Evolutionary conservation across 1,140 invertebrate genomes (phyloP).

Genomic region (Cataglyphis hispanica): DNA sequence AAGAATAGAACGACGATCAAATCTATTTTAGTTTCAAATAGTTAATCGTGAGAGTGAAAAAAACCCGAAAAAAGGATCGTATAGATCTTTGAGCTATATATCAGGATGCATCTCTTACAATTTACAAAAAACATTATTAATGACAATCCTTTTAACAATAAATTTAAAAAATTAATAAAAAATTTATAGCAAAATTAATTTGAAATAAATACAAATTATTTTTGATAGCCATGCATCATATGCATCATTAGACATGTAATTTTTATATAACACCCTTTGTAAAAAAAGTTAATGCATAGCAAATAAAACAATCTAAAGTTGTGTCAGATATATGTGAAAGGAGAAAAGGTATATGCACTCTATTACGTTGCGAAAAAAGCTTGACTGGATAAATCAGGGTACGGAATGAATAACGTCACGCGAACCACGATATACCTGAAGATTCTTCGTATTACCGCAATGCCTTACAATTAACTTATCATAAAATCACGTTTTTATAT

Average conservation of each 20-base stretch:
- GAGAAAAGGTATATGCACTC: constrained; percentile 13
- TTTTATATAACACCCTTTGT: background rate
- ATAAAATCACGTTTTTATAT: constrained; percentile 39
- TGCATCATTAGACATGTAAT: background rate
- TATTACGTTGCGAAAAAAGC: constrained; percentile 34
- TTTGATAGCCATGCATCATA: background rate
- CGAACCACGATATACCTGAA: constrained; percentile 50
- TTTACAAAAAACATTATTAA: background rate
- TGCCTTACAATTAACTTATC: constrained; percentile 55
- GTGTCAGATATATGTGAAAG: constrained; percentile 11
- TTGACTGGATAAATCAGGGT: constrained; percentile 48
- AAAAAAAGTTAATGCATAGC: constrained; percentile 3
- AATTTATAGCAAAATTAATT: background rate
- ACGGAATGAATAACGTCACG: constrained; percentile 53
- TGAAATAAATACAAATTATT: background rate
- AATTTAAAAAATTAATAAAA: background rate
- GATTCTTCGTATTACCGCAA: constrained; percentile 60
- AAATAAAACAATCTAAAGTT: constrained; percentile 1
- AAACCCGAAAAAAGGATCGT: background rate
- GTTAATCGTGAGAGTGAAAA: background rate
- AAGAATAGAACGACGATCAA: too few species aligned
- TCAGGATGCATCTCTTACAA: too few species aligned
- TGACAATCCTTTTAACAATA: background rate
- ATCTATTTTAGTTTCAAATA: background rate
- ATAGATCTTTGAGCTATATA: background rate